A percentile compares a stretch with the other conserved stretches of the same genome.
phyloP scores from a whole-genome alignment of 2,888 invertebrate genomes.

The Quadriops clusia region DNA sequence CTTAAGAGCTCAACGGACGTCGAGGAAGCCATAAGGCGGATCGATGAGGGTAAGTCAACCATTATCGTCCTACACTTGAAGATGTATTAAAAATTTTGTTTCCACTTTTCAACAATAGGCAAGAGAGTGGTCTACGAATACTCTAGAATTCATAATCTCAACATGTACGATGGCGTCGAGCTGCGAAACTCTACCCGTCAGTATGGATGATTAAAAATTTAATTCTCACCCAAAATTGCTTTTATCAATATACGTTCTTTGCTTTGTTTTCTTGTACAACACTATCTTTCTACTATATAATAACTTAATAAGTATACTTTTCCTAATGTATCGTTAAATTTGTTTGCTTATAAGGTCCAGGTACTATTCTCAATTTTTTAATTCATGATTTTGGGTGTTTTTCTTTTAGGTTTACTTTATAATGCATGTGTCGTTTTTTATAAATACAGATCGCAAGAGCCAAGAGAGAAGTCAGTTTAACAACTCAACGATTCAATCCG shows the following conservation, averaged over 20 bases:
- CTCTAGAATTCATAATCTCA: constrained; percentile 61
- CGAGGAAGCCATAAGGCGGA: constrained; percentile 62
- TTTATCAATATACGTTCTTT: constrained; percentile 12
- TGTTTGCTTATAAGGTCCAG: too few relatives aligned
- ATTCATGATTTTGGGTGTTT: constrained; percentile 17
- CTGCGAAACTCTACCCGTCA: constrained; percentile 64
- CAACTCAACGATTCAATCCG: constrained; percentile 32
- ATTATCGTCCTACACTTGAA: too few relatives aligned
- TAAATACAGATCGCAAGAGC: constrained; percentile 30
- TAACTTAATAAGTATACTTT: constrained; percentile 1
- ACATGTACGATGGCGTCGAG: constrained; percentile 64
- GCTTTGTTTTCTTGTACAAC: constrained; percentile 8
- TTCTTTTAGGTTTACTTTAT: constrained; percentile 15
- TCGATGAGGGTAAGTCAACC: constrained; percentile 54
- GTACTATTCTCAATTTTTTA: too few relatives aligned
- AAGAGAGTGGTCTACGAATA: constrained; percentile 64
- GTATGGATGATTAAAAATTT: constrained; percentile 62
- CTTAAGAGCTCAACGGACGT: constrained; percentile 65
- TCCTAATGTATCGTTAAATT: constrained; percentile 10
- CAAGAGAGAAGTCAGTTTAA: constrained; percentile 32
- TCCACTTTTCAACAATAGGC: too few relatives aligned
- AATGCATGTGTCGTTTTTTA: constrained; percentile 23
- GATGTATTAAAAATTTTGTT: too few relatives aligned
- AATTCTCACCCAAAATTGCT: constrained; percentile 21
- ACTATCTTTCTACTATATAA: constrained; percentile 1